Evolutionary conservation across 2,888 invertebrate genomes (phyloP), one percentile per base, ranked within the genome.

Genomic region (Macrosiphum euphorbiae): DNA sequence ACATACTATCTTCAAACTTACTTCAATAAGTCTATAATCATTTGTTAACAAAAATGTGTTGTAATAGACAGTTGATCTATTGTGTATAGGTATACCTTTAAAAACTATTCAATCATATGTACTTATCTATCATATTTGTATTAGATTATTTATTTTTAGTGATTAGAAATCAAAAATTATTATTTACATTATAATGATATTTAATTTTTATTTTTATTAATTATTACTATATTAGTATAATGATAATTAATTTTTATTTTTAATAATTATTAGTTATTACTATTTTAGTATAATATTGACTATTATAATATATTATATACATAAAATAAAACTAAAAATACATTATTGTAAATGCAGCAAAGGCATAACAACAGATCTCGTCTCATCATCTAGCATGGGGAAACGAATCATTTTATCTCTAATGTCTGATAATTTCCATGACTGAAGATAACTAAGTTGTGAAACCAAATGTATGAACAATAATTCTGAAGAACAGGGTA

Each of bases 401-500:
- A 88, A 44, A 35, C 88, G 41, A 35, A 88, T 58, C 8, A 88
- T n/a, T 88, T 88, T 88, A 13, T 50, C 16, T 41, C 41, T 55
- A 24, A 88, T 88, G 11, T 58, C 44, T 13, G 13, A 13, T 41
- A 88, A 58, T 28, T 55, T n/a, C 55, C 55, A 93, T 41, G 61
- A 88, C 50, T 58, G 88, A 58, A 88, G 58, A 88, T 35, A 41
- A 58, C 88, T n/a, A 41, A 58, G 55, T 44, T 88, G 26, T 26
- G 88, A 88, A 44, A 44, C 88, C 26, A 26, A 58, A 35, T 88
- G 28, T 58, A 88, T 88, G 3, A 7, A 20, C 41, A 88, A 58
- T 58, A 88, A 88, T 44, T n/a, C 35, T 58, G 88, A 88, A 26
- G 55, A n/a, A 88, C 88, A 88, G 8, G 88, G 58, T 28, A 58